A percentile compares a stretch with the other conserved stretches of the same genome.
phyloP scores from a whole-genome alignment of 2,888 invertebrate species.

The Lagria hirta region DNA sequence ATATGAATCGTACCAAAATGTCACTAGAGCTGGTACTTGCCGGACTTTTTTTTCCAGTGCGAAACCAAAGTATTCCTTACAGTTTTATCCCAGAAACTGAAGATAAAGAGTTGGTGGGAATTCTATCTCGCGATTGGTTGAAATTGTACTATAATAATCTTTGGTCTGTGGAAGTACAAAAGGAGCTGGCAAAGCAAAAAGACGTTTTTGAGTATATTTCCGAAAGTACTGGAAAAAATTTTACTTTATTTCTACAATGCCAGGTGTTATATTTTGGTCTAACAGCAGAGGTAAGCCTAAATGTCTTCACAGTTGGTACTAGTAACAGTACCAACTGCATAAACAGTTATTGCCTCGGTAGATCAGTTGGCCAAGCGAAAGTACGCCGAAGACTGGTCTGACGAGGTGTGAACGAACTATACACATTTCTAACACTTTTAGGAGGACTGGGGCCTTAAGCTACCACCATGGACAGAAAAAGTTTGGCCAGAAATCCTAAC shows the following conservation, averaged over 20 bases:
- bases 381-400: no score
- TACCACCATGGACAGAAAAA: constrained; percentile 52
- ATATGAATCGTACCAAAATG: constrained; percentile 72
- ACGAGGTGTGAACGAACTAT: neutral
- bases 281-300: constrained; percentile 58
- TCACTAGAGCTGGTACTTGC: constrained; percentile 68
- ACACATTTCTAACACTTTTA: constrained; percentile 21
- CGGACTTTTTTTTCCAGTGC: constrained; percentile 67
- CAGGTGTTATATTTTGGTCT: constrained; percentile 63
- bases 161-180: neutral
- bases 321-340: neutral
- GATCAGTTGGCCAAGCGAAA: no score
- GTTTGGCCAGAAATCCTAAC: constrained; percentile 47
- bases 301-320: neutral
- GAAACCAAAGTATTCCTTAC: constrained; percentile 73
- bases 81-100: constrained; percentile 58
- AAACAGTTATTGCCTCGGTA: neutral
- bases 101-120: constrained; percentile 37
- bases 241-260: constrained; percentile 59
- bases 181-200: constrained; percentile 51
- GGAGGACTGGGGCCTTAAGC: constrained; percentile 43
- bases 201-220: constrained; percentile 56
- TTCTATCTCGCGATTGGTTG: constrained; percentile 34
- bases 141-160: constrained; percentile 27
- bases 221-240: constrained; percentile 56